These are phyloP conservation scores for Heliconius cydno DNA, from an alignment of 2,888 invertebrate species.

Conservation along the genomic window DNA sequence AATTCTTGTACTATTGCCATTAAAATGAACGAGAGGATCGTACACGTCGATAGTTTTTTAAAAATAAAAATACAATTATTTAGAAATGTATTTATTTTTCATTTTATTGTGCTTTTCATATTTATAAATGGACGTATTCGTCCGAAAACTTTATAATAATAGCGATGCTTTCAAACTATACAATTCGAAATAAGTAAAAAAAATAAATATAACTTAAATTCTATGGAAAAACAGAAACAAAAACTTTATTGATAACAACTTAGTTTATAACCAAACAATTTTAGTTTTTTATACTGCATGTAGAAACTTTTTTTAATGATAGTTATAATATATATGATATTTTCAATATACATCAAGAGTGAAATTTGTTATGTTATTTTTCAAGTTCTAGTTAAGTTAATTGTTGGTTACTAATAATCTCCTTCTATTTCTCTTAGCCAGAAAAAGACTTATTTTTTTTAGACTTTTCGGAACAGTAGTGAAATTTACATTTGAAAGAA, in stretches of 20 bases:
- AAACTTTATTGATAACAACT: constrained; percentile 50
- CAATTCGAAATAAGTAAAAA: constrained; percentile 67
- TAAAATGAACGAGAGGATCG: neutral
- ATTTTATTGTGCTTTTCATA: constrained; percentile 82
- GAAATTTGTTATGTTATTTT: neutral
- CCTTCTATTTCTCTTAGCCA: neutral
- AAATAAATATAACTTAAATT: constrained; percentile 72
- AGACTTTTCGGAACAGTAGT: neutral
- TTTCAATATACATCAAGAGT: too few relatives aligned
- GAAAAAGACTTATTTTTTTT: neutral
- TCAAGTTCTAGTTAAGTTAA: neutral
- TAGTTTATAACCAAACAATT: constrained; percentile 15
- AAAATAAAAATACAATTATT: constrained; percentile 53
- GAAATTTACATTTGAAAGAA: too few relatives aligned
- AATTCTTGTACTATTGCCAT: neutral
- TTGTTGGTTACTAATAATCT: neutral
- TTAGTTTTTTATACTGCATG: constrained; percentile 3
- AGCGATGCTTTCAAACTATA: constrained; percentile 68
- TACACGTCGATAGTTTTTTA: neutral
- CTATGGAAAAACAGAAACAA: constrained; percentile 59
- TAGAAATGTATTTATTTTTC: constrained; percentile 82
- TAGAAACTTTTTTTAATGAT: neutral
- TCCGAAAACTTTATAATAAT: constrained; percentile 70
- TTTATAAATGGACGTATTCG: constrained; percentile 70
- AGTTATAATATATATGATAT: too few relatives aligned